Evolutionary conservation across 2,113 vertebrate species (phyloP).

Genomic region (Quiscalus mexicanus): DNA sequence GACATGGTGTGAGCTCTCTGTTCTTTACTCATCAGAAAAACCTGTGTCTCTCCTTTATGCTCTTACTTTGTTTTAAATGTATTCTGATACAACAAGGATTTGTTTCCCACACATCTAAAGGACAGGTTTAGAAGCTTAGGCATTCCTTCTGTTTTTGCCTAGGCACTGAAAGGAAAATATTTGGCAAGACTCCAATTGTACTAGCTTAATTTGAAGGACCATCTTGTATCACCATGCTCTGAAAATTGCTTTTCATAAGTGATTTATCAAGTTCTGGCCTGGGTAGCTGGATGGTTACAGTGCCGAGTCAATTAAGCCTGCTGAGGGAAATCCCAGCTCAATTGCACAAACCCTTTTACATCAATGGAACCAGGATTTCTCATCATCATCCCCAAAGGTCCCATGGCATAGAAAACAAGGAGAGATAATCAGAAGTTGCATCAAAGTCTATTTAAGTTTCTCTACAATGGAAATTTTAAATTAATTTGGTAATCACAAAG

Average conservation of each 20-base stretch:
- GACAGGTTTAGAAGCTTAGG: neutral
- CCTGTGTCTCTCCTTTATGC: neutral
- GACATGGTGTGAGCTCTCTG: neutral
- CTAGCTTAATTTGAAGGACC: slow-evolving; percentile 10
- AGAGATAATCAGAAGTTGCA: neutral
- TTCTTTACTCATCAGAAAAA: neutral
- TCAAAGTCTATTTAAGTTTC: neutral
- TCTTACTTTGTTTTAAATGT: neutral
- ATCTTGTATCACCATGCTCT: neutral
- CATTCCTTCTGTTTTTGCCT: neutral
- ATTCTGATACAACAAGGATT: neutral
- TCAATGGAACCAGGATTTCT: neutral
- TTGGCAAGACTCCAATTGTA: neutral
- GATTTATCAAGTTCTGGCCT: neutral
- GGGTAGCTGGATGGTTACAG: neutral
- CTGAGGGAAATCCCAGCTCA: neutral
- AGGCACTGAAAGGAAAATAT: neutral
- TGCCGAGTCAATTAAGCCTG: neutral
- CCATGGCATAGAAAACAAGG: neutral
- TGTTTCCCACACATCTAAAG: neutral
- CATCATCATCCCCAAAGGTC: neutral
- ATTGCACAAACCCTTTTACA: neutral
- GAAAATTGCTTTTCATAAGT: slow-evolving; percentile 17
- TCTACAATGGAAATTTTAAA: neutral
- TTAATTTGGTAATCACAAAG: neutral